Conservation (phyloP, 2,113 vertebrate genomes). For the Climacteris rufus region DNA sequence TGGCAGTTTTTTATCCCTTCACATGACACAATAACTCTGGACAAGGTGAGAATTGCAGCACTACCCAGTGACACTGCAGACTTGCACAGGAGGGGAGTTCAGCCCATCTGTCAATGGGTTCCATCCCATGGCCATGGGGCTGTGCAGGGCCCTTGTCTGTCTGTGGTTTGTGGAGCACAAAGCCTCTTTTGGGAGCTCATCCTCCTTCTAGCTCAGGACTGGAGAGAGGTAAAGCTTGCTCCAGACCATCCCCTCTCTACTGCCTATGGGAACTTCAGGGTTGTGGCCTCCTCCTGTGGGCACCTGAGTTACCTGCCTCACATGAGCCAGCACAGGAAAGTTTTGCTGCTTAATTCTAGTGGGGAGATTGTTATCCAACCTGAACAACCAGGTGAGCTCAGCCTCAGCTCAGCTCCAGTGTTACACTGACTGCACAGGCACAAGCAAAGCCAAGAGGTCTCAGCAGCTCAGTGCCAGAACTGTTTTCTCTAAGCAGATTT, state of each 20-base stretch:
- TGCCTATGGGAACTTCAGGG: neutral
- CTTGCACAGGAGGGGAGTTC: accelerated
- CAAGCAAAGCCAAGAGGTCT: neutral
- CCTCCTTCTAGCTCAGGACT: neutral
- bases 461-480: neutral
- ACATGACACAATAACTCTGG: accelerated
- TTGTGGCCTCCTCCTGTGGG: neutral
- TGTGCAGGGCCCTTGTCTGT: neutral
- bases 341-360: neutral
- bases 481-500: neutral
- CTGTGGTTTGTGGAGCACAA: neutral
- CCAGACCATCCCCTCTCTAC: neutral
- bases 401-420: neutral
- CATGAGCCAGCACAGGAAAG: neutral
- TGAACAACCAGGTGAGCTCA: neutral
- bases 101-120: neutral
- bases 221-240: neutral
- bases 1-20: neutral
- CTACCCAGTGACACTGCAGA: neutral
- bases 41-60: neutral
- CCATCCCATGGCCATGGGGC: neutral
- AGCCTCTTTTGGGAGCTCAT: neutral
- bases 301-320: neutral
- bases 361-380: neutral
- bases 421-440: neutral